Conservation (phyloP, 35 echinoderm and acorn worm species). For the Lytechinus variegatus region DNA sequence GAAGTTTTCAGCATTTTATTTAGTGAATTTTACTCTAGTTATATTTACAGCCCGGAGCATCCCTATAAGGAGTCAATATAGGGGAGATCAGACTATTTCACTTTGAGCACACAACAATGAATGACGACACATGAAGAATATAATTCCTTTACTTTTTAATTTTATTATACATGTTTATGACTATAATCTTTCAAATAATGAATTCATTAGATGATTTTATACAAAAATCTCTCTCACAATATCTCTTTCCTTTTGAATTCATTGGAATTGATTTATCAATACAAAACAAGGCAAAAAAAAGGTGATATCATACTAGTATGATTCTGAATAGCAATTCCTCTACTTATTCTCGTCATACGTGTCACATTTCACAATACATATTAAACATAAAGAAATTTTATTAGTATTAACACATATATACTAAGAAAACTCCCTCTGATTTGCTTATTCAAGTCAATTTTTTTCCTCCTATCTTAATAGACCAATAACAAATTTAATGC, state of each 20-base stretch:
- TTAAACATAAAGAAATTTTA: background rate
- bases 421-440: too few relatives aligned
- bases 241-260: background rate
- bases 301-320: background rate
- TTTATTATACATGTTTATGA: background rate
- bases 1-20: too few relatives aligned
- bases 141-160: background rate
- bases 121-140: too few relatives aligned
- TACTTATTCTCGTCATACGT: background rate
- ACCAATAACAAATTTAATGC: too few relatives aligned
- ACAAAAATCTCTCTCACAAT: background rate
- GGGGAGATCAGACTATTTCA: too few relatives aligned
- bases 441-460: too few relatives aligned
- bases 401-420: too few relatives aligned
- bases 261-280: background rate
- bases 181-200: slow-evolving; percentile 7
- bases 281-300: background rate
- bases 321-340: background rate
- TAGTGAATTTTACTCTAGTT: too few relatives aligned
- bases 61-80: too few relatives aligned
- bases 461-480: too few relatives aligned
- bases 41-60: too few relatives aligned
- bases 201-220: background rate
- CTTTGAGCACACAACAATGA: too few relatives aligned
- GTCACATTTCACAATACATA: background rate